Base-by-base conservation (phyloP, 2,888 invertebrate genomes). In the Sturmia bella region DNA sequence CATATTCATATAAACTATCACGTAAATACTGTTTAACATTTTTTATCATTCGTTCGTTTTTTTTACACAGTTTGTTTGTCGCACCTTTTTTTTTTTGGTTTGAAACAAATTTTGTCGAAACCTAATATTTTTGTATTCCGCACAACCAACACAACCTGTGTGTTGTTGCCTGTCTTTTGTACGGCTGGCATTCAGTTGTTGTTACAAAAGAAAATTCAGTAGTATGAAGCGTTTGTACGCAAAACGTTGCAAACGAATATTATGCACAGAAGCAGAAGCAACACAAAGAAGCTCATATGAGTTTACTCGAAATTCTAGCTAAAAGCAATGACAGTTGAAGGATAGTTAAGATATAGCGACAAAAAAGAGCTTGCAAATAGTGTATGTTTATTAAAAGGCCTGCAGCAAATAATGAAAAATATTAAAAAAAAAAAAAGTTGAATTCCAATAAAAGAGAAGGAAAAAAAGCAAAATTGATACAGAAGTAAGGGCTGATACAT, bases 151-250 rank as follows among this genome's bases (percentile, higher is more conserved):
- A n/a, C 12, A 43, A 54, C 11, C 11, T 37, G 21, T 57, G 56
- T 56, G 17, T 9, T n/a, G 43, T 15, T 32, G 37, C 32, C 3
- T 64, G 43, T 24, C 21, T 15, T 24, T 19, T 48, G 37, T 17
- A 37, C 54, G 45, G 3, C 21, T 37, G 54, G 21, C 15, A 52
- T 59, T 69, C 43, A n/a, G 39, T 24, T 32, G 32, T 45, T n/a
- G 69, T 61, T 45, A 76, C 59, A 76, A 76, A 69, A 52, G 76
- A 61, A 52, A 32, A 48, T 61, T 74, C 21, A 15, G 24, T 43
- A 32, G 56, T 74, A 57, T 54, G 17, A 39, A 56, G 45, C 66
- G 64, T 73, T 32, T 24, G 37, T 0, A 61, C 5, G 13, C 24
- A 43, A 74, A 74, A 74, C 6, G 43, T 52, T 17, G 6, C 43